Conservation (phyloP, 1,140 invertebrate genomes). For the Leptinotarsa defecta region DNA sequence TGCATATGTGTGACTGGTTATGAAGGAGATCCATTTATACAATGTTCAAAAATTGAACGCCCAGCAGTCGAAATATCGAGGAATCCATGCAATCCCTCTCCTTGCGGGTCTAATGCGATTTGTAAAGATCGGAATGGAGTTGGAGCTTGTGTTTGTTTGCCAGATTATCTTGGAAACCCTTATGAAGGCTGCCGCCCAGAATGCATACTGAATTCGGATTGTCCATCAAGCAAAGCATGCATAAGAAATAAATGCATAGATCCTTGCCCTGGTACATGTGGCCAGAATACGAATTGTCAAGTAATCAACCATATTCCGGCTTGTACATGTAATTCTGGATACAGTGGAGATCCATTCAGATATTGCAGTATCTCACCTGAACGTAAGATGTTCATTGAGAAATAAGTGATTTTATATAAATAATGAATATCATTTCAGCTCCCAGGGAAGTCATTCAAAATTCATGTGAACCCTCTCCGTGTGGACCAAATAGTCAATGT, state of each 20-base stretch:
- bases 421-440: constrained; percentile 34
- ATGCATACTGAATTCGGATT: constrained; percentile 78
- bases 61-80: constrained; percentile 79
- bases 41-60: constrained; percentile 63
- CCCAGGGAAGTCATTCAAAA: constrained; percentile 4
- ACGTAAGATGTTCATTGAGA: constrained; percentile 58
- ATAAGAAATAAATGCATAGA: constrained; percentile 80
- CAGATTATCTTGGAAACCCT: constrained; percentile 74
- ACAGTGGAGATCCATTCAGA: constrained; percentile 79
- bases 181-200: constrained; percentile 76
- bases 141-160: constrained; percentile 69
- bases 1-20: constrained; percentile 72
- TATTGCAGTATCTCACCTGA: constrained; percentile 68
- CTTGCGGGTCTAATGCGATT: constrained; percentile 70
- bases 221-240: constrained; percentile 76
- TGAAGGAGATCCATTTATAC: constrained; percentile 74
- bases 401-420: constrained; percentile 14
- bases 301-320: constrained; percentile 80
- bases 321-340: constrained; percentile 75
- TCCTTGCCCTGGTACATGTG: constrained; percentile 82
- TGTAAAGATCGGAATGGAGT: constrained; percentile 66
- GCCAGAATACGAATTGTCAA: constrained; percentile 74
- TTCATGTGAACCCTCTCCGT: constrained; percentile 67
- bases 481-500: constrained; percentile 72
- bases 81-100: constrained; percentile 65